phyloP scores from a whole-genome alignment of 1,140 invertebrate genomes.

The Ridgeia piscesae region DNA sequence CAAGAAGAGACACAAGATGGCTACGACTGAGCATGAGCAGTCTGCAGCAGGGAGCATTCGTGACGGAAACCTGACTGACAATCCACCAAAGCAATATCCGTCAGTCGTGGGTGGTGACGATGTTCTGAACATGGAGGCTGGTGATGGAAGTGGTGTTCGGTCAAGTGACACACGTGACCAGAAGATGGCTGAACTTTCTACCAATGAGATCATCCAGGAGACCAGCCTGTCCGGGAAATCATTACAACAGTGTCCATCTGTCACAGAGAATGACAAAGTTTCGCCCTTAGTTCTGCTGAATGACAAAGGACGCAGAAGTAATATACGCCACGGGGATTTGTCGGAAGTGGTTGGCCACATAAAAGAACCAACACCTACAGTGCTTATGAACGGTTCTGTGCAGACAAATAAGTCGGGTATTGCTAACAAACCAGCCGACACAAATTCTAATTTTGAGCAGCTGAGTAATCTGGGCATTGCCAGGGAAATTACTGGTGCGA shows the following conservation, averaged over 20 bases:
- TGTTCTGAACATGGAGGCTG: neutral
- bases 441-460: neutral
- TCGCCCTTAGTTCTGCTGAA: neutral
- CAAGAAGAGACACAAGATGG: too few relatives aligned
- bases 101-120: neutral
- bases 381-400: neutral
- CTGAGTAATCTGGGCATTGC: neutral
- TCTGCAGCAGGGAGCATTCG: neutral
- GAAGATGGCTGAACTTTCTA: neutral
- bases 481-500: neutral
- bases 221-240: neutral
- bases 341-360: neutral
- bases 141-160: neutral
- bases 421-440: neutral
- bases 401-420: neutral
- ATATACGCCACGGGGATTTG: neutral
- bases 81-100: neutral
- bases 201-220: neutral
- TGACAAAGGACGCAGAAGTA: neutral
- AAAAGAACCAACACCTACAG: neutral
- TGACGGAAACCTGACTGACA: neutral
- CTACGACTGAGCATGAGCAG: too few relatives aligned
- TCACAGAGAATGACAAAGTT: neutral
- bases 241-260: neutral
- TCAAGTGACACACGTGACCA: neutral